Conservation (phyloP, 2,797 vertebrate genomes). For the Lemur catta region DNA sequence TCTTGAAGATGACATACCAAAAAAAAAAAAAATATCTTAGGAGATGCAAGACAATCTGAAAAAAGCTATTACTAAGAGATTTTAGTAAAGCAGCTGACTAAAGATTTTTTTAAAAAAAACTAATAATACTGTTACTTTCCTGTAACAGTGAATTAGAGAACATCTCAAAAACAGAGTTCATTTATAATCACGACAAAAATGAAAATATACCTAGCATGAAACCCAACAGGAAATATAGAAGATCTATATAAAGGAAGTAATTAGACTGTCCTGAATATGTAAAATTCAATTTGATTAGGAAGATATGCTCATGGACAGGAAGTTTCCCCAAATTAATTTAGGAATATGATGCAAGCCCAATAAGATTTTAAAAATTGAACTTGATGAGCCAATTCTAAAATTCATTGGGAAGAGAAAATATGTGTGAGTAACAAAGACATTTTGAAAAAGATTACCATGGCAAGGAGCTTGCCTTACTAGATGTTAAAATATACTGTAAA, state of each 20-base stretch:
- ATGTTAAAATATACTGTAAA: background rate
- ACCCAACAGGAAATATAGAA: background rate
- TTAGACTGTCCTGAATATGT: background rate
- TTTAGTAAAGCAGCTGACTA: background rate
- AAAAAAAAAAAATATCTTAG: background rate
- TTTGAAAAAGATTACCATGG: constrained; percentile 1
- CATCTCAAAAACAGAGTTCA: constrained; percentile 34
- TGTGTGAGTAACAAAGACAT: constrained; percentile 1
- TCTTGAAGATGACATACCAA: background rate
- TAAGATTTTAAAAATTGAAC: constrained; percentile 10
- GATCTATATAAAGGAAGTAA: background rate
- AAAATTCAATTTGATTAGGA: background rate
- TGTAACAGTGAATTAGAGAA: background rate
- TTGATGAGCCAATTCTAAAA: constrained; percentile 29
- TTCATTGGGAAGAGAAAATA: constrained; percentile 18
- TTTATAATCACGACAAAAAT: background rate
- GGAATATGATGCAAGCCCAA: background rate
- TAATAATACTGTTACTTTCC: background rate
- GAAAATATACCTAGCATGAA: background rate
- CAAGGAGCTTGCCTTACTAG: background rate
- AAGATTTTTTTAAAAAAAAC: background rate
- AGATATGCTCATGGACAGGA: background rate
- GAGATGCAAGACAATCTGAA: background rate
- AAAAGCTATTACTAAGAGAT: background rate
- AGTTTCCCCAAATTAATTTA: constrained; percentile 10